Percentiles rank a stretch among this genome's conserved stretches.
phyloP scores from a whole-genome alignment of 2,113 vertebrate genomes.

The Gnathochromis pfefferi region DNA sequence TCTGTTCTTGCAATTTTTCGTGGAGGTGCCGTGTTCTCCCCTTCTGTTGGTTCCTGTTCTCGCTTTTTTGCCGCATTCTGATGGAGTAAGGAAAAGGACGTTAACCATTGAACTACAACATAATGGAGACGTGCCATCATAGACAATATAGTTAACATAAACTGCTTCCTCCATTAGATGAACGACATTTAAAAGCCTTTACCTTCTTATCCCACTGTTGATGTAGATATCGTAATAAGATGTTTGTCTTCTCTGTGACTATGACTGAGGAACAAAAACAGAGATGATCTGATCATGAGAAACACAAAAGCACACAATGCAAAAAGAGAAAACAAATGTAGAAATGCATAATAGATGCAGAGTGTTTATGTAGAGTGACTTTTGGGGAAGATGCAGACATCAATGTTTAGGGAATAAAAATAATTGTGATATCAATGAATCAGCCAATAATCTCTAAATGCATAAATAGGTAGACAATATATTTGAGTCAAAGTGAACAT shows the following conservation, averaged over 20 bases:
- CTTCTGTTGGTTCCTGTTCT: conserved; percentile 85
- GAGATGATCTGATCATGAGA: neutral
- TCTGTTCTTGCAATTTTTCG: conserved; percentile 85
- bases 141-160: accelerated
- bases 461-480: neutral
- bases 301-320: neutral
- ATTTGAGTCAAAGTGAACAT: neutral
- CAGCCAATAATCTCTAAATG: neutral
- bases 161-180: neutral
- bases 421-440: neutral
- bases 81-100: neutral
- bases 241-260: conserved; percentile 96
- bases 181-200: neutral
- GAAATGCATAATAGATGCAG: neutral
- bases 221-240: conserved; percentile 89
- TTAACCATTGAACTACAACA: neutral
- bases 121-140: accelerated
- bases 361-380: neutral
- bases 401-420: neutral
- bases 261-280: conserved; percentile 76
- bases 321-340: neutral
- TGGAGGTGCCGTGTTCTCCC: conserved; percentile 78
- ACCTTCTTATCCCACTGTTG: conserved; percentile 99
- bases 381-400: neutral
- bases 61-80: conserved; percentile 91